phyloP scores from a whole-genome alignment of 2,888 invertebrate genomes.

The Tetranychus truncatus region DNA sequence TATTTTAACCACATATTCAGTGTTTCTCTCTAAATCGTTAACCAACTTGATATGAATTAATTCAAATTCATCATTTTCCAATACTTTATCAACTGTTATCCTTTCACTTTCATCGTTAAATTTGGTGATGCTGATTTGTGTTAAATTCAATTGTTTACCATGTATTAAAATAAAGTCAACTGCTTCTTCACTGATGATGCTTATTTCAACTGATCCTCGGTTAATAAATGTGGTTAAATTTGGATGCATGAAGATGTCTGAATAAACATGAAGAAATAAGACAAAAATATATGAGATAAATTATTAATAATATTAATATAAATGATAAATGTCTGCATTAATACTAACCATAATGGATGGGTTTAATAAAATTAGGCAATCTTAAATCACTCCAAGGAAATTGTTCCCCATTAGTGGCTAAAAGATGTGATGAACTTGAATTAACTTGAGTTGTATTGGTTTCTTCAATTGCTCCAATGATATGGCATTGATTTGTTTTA shows the following conservation, averaged over 20 bases:
- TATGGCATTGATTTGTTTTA: slow-evolving; percentile 46
- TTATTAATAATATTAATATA: neutral
- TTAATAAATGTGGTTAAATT: slow-evolving; percentile 74
- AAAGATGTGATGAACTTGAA: neutral
- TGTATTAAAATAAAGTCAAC: slow-evolving; percentile 34
- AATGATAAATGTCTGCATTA: slow-evolving; percentile 18
- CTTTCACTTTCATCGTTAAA: slow-evolving; percentile 45
- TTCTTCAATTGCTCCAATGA: slow-evolving; percentile 1
- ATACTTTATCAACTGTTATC: slow-evolving; percentile 43
- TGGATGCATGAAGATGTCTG: slow-evolving; percentile 68
- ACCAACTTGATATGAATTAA: slow-evolving; percentile 43
- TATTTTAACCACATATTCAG: slow-evolving; percentile 60
- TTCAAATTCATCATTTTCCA: slow-evolving; percentile 64
- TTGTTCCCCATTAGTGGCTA: slow-evolving; percentile 52
- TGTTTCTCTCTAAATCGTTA: slow-evolving; percentile 28
- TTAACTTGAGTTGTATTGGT: neutral
- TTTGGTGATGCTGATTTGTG: slow-evolving; percentile 46
- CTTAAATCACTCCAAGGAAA: slow-evolving; percentile 59
- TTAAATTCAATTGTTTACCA: slow-evolving; percentile 32
- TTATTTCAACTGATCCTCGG: slow-evolving; percentile 45
- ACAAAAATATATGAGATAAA: neutral
- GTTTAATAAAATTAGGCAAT: slow-evolving; percentile 56
- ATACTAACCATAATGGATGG: slow-evolving; percentile 46
- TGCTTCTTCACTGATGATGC: slow-evolving; percentile 26
- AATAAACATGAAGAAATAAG: neutral